Percentiles rank a stretch among this genome's conserved stretches.
These are phyloP conservation scores for Mantis religiosa DNA, from an alignment of 2,888 invertebrate species.

Conservation along the genomic window DNA sequence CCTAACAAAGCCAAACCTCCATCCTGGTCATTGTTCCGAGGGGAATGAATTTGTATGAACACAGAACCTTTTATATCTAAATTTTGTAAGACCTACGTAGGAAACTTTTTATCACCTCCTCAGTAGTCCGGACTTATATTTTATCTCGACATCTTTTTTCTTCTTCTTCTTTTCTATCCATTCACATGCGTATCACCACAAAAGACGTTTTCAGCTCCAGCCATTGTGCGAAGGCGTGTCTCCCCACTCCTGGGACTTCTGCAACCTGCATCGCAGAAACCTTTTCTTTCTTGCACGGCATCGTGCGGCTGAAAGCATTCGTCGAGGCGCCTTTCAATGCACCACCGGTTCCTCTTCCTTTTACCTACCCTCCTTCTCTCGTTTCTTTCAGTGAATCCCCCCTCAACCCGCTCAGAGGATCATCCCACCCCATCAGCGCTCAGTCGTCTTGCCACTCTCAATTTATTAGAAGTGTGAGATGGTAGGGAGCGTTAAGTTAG, in stretches of 20 bases:
- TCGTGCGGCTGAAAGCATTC: neutral
- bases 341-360: neutral
- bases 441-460: neutral
- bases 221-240: neutral
- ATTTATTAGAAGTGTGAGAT: neutral
- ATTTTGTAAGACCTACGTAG: neutral
- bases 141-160: neutral
- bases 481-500: neutral
- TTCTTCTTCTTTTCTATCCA: neutral
- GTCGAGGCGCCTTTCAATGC: neutral
- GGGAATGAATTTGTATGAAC: neutral
- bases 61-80: neutral
- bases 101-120: neutral
- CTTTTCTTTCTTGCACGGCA: neutral
- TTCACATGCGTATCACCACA: neutral
- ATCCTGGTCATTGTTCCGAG: neutral
- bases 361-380: neutral
- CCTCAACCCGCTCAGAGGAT: neutral
- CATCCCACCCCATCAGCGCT: neutral
- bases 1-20: too few species aligned
- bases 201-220: neutral
- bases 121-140: neutral
- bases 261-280: neutral
- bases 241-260: neutral
- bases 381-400: neutral